Base-by-base conservation (phyloP, 2,888 invertebrate genomes). In the Linyphia triangularis region DNA sequence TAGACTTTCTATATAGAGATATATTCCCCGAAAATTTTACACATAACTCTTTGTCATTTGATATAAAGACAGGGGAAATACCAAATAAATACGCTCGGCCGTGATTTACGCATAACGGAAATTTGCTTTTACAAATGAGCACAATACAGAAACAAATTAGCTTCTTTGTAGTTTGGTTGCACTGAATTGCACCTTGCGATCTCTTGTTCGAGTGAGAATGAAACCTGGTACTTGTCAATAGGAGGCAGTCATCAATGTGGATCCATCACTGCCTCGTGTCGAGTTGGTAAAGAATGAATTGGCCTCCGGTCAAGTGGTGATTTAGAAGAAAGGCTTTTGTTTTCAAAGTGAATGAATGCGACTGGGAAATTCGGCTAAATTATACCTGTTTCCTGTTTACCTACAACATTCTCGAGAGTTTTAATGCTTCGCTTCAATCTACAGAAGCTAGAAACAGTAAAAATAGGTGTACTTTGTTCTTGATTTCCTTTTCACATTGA, bases 71-170 rank as follows among this genome's bases (percentile, higher is more conserved):
- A n/a, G n/a, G n/a, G n/a, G n/a, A n/a, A n/a, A n/a, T n/a, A 33
- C 10, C n/a, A 16, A n/a, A 30, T 69, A 70, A 69, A 70, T 81
- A 81, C 33, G 70, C 69, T 70, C 70, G 69, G 59, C 69, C 69
- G 19, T 81, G 81, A 70, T 69, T 37, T 59, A 22, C 57, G n/a
- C 30, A 73, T 51, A 78, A 51, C 13, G 19, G 43, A 7, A n/a
- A 40, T 19, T 22, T 37, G 51, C 51, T 16, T 51, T 61, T 22
- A 40, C 26, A 51, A 51, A 43, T 30, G 30, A 10, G 40, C 19
- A 59, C 30, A 37, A n/a, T n/a, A n/a, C n/a, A n/a, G n/a, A n/a
- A n/a, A n/a, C n/a, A n/a, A 26, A 33, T 63, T 7, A 22, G 9
- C 40, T n/a, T 9, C 13, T 51, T 51, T 78, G 51, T 65, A 10